phyloP scores from a whole-genome alignment of 2,113 vertebrate species.

The Tautogolabrus adspersus region DNA sequence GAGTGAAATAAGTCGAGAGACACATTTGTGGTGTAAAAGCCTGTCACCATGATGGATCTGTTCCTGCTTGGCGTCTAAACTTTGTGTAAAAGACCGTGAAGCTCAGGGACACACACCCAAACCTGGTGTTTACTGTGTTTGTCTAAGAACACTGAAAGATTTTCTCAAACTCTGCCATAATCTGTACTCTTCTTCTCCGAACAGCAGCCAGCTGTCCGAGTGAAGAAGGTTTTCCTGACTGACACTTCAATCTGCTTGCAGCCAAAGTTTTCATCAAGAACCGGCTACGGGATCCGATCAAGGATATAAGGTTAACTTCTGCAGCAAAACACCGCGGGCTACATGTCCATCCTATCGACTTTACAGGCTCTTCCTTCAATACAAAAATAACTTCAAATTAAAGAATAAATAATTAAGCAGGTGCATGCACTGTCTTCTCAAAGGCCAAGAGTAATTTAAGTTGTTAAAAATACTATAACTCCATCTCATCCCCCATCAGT shows the following conservation, averaged over 20 bases:
- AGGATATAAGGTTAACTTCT: conserved; percentile 20
- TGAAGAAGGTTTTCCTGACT: conserved; percentile 48
- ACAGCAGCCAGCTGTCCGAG: conserved; percentile 53
- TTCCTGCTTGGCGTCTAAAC: conserved; percentile 13
- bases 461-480: no score
- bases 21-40: neutral
- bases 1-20: neutral
- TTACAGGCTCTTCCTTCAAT: neutral
- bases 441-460: no score
- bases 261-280: conserved; percentile 38
- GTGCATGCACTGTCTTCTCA: no score
- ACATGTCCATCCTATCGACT: conserved; percentile 17
- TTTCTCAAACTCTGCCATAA: conserved; percentile 22
- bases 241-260: conserved; percentile 41
- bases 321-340: neutral
- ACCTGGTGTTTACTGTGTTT: conserved; percentile 37
- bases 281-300: conserved; percentile 15
- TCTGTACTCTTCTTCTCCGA: conserved; percentile 46
- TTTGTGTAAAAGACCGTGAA: conserved; percentile 23
- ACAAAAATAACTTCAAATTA: neutral
- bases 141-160: conserved; percentile 27
- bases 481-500: no score
- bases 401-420: no score
- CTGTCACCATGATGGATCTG: neutral
- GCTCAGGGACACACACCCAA: conserved; percentile 22